Conservation (phyloP, 1,140 invertebrate genomes). For the Drosophila eugracilis region DNA sequence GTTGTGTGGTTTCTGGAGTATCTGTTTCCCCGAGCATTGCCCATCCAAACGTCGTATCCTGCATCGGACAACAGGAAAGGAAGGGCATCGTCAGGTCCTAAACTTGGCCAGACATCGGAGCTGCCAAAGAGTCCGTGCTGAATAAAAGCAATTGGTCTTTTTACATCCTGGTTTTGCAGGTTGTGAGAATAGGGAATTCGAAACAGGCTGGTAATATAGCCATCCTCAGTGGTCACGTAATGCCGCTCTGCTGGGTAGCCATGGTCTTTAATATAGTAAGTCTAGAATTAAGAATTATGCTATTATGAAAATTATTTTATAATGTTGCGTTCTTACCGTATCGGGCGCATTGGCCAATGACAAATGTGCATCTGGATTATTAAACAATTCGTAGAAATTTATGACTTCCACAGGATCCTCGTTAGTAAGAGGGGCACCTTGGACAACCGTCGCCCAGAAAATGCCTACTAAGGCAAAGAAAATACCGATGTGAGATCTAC, state of each 20-base stretch:
- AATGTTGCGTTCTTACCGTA: conserved; percentile 55
- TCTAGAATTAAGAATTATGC: not conserved
- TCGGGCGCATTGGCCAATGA: conserved; percentile 17
- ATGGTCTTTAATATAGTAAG: conserved; percentile 24
- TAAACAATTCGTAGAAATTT: conserved; percentile 40
- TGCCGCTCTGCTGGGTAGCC: conserved; percentile 20
- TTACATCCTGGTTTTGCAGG: conserved; percentile 36
- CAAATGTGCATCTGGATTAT: conserved; percentile 39
- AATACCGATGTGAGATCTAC: not conserved
- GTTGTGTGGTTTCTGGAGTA: conserved; percentile 87
- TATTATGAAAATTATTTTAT: no score
- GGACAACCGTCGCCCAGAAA: not conserved
- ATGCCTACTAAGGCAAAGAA: not conserved
- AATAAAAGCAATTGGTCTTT: conserved; percentile 87
- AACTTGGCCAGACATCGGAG: conserved; percentile 86
- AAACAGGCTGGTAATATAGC: conserved; percentile 85
- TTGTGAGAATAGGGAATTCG: conserved; percentile 84
- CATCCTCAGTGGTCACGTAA: conserved; percentile 83
- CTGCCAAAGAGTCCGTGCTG: conserved; percentile 87
- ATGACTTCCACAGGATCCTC: not conserved
- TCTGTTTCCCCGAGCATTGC: conserved; percentile 88
- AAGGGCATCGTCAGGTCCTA: conserved; percentile 80
- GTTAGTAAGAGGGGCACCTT: conserved; percentile 5
- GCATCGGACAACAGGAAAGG: conserved; percentile 88
- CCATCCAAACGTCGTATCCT: conserved; percentile 90